A percentile compares a stretch with the other conserved stretches of the same genome.
These are phyloP conservation scores for Cavia porcellus DNA, from an alignment of 2,113 vertebrate genomes.

Conservation along the genomic window DNA sequence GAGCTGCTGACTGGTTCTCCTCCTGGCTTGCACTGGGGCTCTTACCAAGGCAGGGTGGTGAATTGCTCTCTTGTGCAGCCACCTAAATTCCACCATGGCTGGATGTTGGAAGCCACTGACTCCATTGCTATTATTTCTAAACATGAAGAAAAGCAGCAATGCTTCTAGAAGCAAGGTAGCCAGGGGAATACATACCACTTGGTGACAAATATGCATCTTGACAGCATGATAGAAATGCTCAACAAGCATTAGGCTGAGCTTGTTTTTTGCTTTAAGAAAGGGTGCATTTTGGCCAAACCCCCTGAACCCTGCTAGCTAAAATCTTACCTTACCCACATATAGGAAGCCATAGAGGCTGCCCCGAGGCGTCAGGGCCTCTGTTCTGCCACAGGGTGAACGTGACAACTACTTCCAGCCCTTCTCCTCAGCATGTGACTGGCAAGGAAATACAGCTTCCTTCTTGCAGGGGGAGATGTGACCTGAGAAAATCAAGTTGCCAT, in stretches of 20 bases:
- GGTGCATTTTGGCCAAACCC: neutral
- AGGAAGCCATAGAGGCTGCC: neutral
- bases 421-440: rapidly evolving
- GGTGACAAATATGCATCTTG: neutral
- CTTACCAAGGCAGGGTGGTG: too few relatives aligned
- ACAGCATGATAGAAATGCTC: neutral
- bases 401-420: neutral
- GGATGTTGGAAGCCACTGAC: too few relatives aligned
- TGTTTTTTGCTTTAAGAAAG: neutral
- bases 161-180: neutral
- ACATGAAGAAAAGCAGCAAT: neutral
- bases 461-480: neutral
- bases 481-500: slow-evolving; percentile 23
- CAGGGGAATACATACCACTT: neutral
- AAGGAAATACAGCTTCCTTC: neutral
- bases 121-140: neutral
- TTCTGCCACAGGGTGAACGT: neutral
- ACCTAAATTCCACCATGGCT: too few relatives aligned
- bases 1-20: too few relatives aligned
- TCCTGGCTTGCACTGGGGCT: too few relatives aligned
- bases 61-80: too few relatives aligned
- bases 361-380: neutral
- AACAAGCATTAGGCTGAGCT: neutral
- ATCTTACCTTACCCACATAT: neutral
- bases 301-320: neutral